Evolutionary conservation across 2,113 vertebrate species (phyloP).

Genomic region (Castor canadensis): DNA sequence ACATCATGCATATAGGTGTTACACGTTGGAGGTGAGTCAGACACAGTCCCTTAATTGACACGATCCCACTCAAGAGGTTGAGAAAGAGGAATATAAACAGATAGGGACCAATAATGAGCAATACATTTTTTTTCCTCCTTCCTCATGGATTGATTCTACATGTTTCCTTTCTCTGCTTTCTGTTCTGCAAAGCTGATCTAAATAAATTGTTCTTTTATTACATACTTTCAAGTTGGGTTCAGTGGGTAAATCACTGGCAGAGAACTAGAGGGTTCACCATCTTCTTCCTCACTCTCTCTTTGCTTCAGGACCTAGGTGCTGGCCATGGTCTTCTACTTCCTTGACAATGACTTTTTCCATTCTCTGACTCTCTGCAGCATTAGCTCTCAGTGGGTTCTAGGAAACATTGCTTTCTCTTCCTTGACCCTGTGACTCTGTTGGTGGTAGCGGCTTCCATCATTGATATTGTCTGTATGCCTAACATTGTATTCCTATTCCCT

Average conservation of each 20-base stretch:
- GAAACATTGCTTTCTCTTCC: neutral
- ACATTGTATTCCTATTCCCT: neutral
- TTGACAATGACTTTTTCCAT: rapidly evolving
- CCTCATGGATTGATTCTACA: neutral
- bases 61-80: neutral
- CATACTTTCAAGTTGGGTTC: neutral
- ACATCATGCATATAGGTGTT: neutral
- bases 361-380: neutral
- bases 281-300: neutral
- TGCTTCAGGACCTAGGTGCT: neutral
- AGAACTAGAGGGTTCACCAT: neutral
- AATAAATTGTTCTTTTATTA: neutral
- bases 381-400: neutral
- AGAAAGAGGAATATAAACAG: neutral
- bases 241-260: neutral
- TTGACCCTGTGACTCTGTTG: neutral
- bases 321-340: neutral
- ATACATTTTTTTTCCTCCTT: neutral
- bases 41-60: neutral
- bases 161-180: neutral
- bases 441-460: neutral
- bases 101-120: neutral
- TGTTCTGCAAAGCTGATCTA: neutral
- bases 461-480: neutral
- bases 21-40: neutral